Percentiles rank a stretch among this genome's conserved stretches.
Conservation (phyloP, 2,888 invertebrate genomes). For the Hemithea aestivaria region DNA sequence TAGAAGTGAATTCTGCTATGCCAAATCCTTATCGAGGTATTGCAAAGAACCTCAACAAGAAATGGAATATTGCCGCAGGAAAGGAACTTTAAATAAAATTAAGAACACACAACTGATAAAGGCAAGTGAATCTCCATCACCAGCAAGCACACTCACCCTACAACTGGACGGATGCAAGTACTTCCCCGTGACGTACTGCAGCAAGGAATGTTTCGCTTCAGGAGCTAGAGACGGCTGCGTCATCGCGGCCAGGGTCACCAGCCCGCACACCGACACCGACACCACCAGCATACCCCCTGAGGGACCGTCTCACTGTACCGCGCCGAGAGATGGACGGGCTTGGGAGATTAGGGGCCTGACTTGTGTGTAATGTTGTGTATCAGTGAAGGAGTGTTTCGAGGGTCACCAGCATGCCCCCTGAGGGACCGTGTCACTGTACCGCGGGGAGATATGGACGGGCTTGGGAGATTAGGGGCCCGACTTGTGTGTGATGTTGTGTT, state of each 20-base stretch:
- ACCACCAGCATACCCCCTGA: slow-evolving; percentile 94
- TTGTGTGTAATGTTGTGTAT: too few relatives aligned
- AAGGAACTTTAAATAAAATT: too few relatives aligned
- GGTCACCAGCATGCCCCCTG: slow-evolving; percentile 93
- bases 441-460: not conserved
- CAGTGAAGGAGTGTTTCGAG: too few relatives aligned
- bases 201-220: slow-evolving; percentile 92
- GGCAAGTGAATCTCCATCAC: not conserved
- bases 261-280: slow-evolving; percentile 91
- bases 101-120: too few relatives aligned
- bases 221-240: slow-evolving; percentile 93
- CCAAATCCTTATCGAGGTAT: too few relatives aligned
- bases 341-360: too few relatives aligned
- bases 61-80: too few relatives aligned
- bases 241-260: slow-evolving; percentile 94
- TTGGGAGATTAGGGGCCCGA: too few relatives aligned
- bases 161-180: slow-evolving; percentile 94
- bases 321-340: too few relatives aligned
- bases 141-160: slow-evolving; percentile 63
- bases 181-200: slow-evolving; percentile 95
- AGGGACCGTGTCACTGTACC: slow-evolving; percentile 1
- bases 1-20: too few relatives aligned
- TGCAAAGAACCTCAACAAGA: not conserved
- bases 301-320: slow-evolving; percentile 1
- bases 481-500: too few relatives aligned